A percentile compares a stretch with the other conserved stretches of the same genome.
phyloP scores from a whole-genome alignment of 2,888 invertebrate species.

The Dynastes hyllus region DNA sequence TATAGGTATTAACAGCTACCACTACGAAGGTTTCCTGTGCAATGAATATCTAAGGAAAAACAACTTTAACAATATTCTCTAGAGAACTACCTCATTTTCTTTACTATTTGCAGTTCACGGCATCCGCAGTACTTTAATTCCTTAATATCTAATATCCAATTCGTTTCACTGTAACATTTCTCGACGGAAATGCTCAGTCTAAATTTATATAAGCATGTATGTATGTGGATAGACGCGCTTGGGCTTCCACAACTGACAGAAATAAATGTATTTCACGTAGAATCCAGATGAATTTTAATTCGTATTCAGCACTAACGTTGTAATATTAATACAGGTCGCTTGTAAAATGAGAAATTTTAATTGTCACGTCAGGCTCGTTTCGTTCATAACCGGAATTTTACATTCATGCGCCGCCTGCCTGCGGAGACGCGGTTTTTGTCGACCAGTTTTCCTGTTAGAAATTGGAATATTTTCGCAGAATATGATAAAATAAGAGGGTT shows the following conservation, averaged over 20 bases:
- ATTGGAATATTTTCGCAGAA: constrained; percentile 17
- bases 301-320: constrained; percentile 22
- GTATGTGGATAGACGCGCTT: background rate
- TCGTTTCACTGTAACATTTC: too few species aligned
- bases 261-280: constrained; percentile 10
- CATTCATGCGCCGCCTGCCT: constrained; percentile 10
- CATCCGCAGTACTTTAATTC: too few species aligned
- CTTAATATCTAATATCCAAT: too few species aligned
- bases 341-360: constrained; percentile 40
- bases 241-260: background rate
- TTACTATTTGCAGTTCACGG: too few species aligned
- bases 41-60: too few species aligned
- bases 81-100: too few species aligned
- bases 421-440: background rate
- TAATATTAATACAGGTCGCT: constrained; percentile 38
- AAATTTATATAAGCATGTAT: background rate
- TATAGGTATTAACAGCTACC: too few species aligned
- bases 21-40: too few species aligned
- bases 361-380: constrained; percentile 37
- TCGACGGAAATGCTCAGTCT: too few species aligned
- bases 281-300: constrained; percentile 26
- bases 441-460: background rate
- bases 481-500: background rate
- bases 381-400: constrained; percentile 31
- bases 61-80: too few species aligned